Base-by-base conservation (phyloP, 2,113 vertebrate species). In the Morone saxatilis region DNA sequence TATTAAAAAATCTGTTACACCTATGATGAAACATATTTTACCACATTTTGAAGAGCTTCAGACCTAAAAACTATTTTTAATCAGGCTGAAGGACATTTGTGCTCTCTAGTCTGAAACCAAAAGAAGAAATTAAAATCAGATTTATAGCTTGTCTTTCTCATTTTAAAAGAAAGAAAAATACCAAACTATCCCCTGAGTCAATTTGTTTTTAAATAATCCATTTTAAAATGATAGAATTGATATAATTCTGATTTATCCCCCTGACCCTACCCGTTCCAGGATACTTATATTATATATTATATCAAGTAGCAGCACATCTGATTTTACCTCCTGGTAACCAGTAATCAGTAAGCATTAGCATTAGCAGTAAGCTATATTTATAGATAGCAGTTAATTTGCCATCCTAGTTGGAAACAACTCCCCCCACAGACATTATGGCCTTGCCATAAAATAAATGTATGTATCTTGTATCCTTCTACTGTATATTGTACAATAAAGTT, bases 231-330 rank as follows among this genome's bases (percentile, higher is more conserved):
- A 66, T 19, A 56, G 11, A 57, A 56, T 9, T 61, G 6, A 25
- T 57, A 45, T 45, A 36, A 56, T 57, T 77, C 11, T 6, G 62
- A 56, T 77, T 56, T 68, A 59, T 75, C 5, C 31, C 19, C 47
- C 31, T 31, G 31, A 31, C 31, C 31, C 31, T 31, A 5, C 9
- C 20, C n/a, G 20, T 16, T 6, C 2, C 6, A 13, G 3, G 10
- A 20, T 5, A 11, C 8, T 25, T 2, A n/a, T n/a, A n/a, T n/a
- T n/a, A n/a, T n/a, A n/a, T n/a, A n/a, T n/a, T n/a, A 25, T 36
- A 50, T 10, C 4, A 67, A 67, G 22, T 68, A 50, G 6, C 43
- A 71, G 20, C 14, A n/a, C 4, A 43, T 45, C 3, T 53, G 31
- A 56, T 56, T 17, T 45, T 0, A 25, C 12, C 7, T 31, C 16